These are phyloP conservation scores for Dugesia japonica DNA, from an alignment of 2,888 invertebrate genomes.

Conservation along the genomic window DNA sequence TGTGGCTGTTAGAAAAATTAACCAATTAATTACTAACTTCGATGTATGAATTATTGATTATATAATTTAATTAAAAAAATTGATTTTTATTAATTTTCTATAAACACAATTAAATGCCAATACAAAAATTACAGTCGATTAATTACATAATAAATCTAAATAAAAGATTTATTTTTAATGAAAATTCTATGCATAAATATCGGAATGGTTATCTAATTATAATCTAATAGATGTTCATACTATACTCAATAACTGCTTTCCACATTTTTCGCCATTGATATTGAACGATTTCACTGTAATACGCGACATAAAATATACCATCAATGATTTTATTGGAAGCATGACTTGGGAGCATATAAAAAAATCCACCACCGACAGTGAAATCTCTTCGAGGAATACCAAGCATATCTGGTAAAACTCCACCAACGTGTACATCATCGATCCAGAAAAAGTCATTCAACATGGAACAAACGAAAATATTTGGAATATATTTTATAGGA, in stretches of 20 bases:
- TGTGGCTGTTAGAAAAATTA: too few species aligned
- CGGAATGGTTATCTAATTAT: not conserved
- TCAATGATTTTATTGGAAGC: slow-evolving; percentile 29
- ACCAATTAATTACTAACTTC: too few species aligned
- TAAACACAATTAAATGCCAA: too few species aligned
- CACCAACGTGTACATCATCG: slow-evolving; percentile 32
- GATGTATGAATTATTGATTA: too few species aligned
- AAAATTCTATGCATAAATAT: too few species aligned
- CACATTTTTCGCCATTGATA: not conserved
- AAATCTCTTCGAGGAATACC: slow-evolving; percentile 25
- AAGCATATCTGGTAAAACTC: slow-evolving; percentile 27
- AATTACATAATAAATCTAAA: too few species aligned
- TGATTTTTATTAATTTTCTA: too few species aligned
- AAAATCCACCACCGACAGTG: slow-evolving; percentile 30
- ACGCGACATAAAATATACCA: not conserved
- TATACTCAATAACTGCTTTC: not conserved
- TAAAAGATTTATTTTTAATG: too few species aligned
- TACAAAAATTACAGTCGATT: too few species aligned
- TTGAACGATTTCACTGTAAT: slow-evolving; percentile 11
- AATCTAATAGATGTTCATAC: slow-evolving; percentile 1
- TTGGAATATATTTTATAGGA: not conserved
- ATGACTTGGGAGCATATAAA: slow-evolving; percentile 31
- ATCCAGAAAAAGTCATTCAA: slow-evolving; percentile 34
- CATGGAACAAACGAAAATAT: slow-evolving; percentile 29
- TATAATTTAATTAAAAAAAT: too few species aligned